Conservation (phyloP, 2,797 vertebrate species). For the Macrochelys suwanniensis region DNA sequence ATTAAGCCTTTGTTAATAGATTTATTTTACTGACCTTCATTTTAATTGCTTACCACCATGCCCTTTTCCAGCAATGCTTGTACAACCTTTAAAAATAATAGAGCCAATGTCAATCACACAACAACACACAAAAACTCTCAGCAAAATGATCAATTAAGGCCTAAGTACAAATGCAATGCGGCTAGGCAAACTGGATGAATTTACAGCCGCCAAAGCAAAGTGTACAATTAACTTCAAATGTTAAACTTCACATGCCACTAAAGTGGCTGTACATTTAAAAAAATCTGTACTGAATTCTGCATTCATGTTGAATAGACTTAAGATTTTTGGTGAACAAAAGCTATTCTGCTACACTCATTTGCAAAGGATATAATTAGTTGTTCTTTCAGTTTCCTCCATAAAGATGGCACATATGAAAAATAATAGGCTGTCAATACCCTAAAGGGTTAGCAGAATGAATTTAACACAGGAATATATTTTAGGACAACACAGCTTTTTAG, state of each 20-base stretch:
- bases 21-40: conserved; percentile 67
- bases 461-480: conserved; percentile 75
- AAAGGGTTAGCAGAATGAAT: conserved; percentile 72
- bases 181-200: conserved; percentile 40
- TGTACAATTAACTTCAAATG: conserved; percentile 79
- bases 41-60: conserved; percentile 47
- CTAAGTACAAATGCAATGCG: conserved; percentile 33
- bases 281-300: conserved; percentile 31
- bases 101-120: conserved; percentile 46
- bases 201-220: conserved; percentile 75
- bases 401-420: conserved; percentile 82
- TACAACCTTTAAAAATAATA: conserved; percentile 70
- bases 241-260: conserved; percentile 75
- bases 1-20: conserved; percentile 56
- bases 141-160: conserved; percentile 61
- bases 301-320: conserved; percentile 64
- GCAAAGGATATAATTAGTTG: conserved; percentile 87
- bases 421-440: conserved; percentile 81
- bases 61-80: conserved; percentile 1
- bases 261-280: conserved; percentile 74
- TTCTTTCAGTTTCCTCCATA: conserved; percentile 79
- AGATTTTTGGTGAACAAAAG: conserved; percentile 77
- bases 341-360: conserved; percentile 78
- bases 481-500: conserved; percentile 68
- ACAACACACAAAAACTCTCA: conserved; percentile 2